Evolutionary conservation across 2,113 vertebrate genomes (phyloP).

Genomic region (Phrynosoma platyrhinos): DNA sequence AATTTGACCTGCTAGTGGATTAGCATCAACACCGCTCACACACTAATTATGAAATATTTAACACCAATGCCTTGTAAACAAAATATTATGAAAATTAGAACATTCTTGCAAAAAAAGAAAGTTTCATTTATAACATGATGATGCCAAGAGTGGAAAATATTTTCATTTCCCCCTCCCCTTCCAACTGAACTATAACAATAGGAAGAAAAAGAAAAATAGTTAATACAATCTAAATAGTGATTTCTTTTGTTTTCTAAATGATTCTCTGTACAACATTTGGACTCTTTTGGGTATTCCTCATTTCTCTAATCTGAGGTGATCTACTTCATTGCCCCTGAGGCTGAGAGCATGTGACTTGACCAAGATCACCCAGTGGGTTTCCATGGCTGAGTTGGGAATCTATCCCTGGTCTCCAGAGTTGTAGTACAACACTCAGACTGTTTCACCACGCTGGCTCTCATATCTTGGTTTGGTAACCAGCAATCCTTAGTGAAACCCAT

Average conservation of each 20-base stretch:
- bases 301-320: background rate
- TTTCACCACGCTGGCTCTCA: too few species aligned
- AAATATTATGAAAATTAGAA: conserved; percentile 15
- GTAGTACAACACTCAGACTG: too few species aligned
- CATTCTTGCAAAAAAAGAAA: conserved; percentile 45
- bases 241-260: background rate
- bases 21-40: conserved; percentile 61
- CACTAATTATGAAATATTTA: conserved; percentile 69
- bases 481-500: too few species aligned
- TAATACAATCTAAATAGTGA: background rate
- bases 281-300: background rate
- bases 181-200: background rate
- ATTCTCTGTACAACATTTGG: background rate
- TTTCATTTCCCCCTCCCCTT: background rate
- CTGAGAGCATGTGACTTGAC: too few species aligned
- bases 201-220: background rate
- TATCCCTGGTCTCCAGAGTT: too few species aligned
- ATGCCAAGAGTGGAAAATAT: background rate
- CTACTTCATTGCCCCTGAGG: too few species aligned
- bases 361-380: too few species aligned
- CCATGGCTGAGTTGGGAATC: too few species aligned
- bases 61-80: conserved; percentile 52
- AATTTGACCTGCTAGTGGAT: conserved; percentile 65
- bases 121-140: background rate
- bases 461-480: too few species aligned